Evolutionary conservation across 2,888 invertebrate genomes (phyloP).

Genomic region (Nematopogon swammerdamellus): DNA sequence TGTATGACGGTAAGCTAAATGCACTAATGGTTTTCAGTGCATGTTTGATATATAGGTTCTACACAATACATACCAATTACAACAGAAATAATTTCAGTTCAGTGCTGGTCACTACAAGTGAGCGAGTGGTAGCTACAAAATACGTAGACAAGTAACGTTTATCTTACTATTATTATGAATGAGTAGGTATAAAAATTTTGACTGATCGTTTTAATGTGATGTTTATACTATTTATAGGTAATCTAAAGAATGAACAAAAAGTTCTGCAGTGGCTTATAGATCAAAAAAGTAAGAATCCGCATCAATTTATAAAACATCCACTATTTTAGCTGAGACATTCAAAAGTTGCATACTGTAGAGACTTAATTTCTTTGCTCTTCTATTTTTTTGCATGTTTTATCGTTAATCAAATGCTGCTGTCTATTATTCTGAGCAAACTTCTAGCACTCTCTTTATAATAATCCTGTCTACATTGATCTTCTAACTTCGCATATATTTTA

Average conservation of each 20-base stretch:
- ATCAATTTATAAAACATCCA: constrained; percentile 32
- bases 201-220: no score
- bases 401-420: neutral
- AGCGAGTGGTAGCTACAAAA: no score
- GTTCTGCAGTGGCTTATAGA: constrained; percentile 94
- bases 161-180: no score
- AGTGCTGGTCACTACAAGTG: no score
- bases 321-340: constrained; percentile 9
- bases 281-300: constrained; percentile 91
- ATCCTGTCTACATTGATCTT: neutral
- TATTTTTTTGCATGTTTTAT: neutral
- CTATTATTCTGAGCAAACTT: neutral
- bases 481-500: no score
- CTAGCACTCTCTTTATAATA: neutral
- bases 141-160: no score
- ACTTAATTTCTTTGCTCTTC: neutral
- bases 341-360: neutral
- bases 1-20: constrained; percentile 83
- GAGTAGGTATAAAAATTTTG: no score
- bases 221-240: constrained; percentile 69
- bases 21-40: no score
- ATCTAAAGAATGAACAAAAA: constrained; percentile 92
- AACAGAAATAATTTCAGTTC: no score
- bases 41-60: no score
- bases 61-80: constrained; percentile 1